Base-by-base conservation (phyloP, 1,140 invertebrate genomes). In the Euura saliciscinereae region DNA sequence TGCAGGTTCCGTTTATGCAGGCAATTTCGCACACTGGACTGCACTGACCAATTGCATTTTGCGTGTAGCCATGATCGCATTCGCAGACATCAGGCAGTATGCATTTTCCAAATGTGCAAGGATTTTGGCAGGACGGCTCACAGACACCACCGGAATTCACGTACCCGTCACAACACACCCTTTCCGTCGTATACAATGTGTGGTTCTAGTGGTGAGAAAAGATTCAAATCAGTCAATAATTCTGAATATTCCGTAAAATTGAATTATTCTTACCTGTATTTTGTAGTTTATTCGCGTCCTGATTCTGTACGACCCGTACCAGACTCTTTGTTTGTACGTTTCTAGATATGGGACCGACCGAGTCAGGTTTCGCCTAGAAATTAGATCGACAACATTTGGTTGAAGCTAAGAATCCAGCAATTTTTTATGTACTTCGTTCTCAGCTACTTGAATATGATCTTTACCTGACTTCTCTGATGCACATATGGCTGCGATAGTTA, bases 101-200 rank as follows among this genome's bases (percentile, higher is more conserved):
- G 73, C 90, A 90, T 4, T 70, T 77, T 2, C 85, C 89, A 66
- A 89, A 83, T 1, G 75, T 13, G 74, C 89, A 88, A 46, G 74
- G 6, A 59, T 77, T 68, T 73, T 70, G 43, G 44, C 91, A 92
- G 4, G 90, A 84, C 0, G 91, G 90, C 45, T 89, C 88, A 74
- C 90, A 91, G 4, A 10, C 43, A 46, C 88, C 83, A 8, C 78
- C 82, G 76, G 78, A 91, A 88, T 2, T 89, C 73, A 89, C 87
- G 78, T 92, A 93, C 4, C 91, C 91, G 2, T 84, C 78, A 77
- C 92, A 93, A 76, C 92, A 93, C 1, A 87, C 83, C 64, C 89
- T 3, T 6, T 69, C 28, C 3, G 0, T 46, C 0, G 70, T 71
- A 5, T 42, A 73, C 6, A 5, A 59, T 7, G 4, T 66, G 13